Percentiles rank a stretch among this genome's conserved stretches.
phyloP scores from a whole-genome alignment of 2,113 vertebrate species.

The Oryzias woworae region DNA sequence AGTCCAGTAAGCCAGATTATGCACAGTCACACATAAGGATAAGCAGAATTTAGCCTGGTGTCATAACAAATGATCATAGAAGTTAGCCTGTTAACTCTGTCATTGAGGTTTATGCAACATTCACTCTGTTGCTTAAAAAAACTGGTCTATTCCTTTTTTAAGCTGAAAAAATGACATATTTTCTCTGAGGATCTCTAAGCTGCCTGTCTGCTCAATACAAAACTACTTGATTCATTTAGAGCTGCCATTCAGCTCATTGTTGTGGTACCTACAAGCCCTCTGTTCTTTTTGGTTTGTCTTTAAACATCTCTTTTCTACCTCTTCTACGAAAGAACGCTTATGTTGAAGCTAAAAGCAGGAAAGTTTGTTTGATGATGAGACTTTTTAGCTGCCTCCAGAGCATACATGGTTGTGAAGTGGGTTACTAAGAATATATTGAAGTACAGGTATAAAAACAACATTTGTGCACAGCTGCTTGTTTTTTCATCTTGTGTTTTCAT shows the following conservation, averaged over 20 bases:
- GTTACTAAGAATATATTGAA: slow-evolving; percentile 59
- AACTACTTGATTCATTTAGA: slow-evolving; percentile 41
- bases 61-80: slow-evolving; percentile 65
- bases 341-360: slow-evolving; percentile 54
- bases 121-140: slow-evolving; percentile 28
- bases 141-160: slow-evolving; percentile 23
- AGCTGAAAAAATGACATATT: slow-evolving; percentile 14
- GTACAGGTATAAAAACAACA: slow-evolving; percentile 40
- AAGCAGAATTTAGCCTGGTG: slow-evolving; percentile 58
- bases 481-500: slow-evolving; percentile 40
- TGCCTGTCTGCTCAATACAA: slow-evolving; percentile 36
- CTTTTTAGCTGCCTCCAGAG: slow-evolving; percentile 63
- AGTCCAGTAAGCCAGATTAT: slow-evolving; percentile 50
- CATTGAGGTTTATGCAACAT: slow-evolving; percentile 40
- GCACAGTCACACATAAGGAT: slow-evolving; percentile 34
- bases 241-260: slow-evolving; percentile 50
- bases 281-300: slow-evolving; percentile 31
- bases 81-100: slow-evolving; percentile 54
- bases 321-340: slow-evolving; percentile 49
- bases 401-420: slow-evolving; percentile 50
- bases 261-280: slow-evolving; percentile 33
- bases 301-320: slow-evolving; percentile 42
- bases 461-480: slow-evolving; percentile 51
- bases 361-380: slow-evolving; percentile 66
- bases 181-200: slow-evolving; percentile 45